Percentiles rank a stretch among this genome's conserved stretches.
These are phyloP conservation scores for Struthidea cinerea DNA, from an alignment of 2,113 vertebrate species.

Conservation along the genomic window DNA sequence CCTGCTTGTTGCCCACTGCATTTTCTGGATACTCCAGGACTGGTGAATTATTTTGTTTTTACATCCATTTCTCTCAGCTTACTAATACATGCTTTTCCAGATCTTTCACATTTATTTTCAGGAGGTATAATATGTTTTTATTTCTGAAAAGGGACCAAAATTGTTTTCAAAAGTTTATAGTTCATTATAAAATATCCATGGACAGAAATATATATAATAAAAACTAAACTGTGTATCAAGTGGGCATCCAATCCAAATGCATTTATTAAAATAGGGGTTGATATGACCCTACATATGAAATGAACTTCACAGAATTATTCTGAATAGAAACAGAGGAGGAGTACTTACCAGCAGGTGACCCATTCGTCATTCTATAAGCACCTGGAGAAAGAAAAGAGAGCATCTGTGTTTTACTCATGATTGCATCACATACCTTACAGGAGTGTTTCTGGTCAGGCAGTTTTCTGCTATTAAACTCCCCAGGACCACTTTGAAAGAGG, in stretches of 20 bases:
- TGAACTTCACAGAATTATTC: not conserved
- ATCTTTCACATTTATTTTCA: not conserved
- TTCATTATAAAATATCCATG: not conserved
- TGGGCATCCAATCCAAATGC: not conserved
- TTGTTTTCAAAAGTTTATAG: not conserved
- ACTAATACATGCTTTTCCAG: not conserved
- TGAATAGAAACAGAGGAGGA: not conserved
- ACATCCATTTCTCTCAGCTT: not conserved
- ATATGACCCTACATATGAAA: not conserved
- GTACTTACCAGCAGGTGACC: not conserved
- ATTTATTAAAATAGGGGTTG: not conserved
- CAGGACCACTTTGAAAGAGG: not conserved
- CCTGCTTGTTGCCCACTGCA: not conserved
- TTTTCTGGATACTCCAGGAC: not conserved
- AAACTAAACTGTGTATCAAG: not conserved
- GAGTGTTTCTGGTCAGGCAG: not conserved
- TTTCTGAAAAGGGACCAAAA: not conserved
- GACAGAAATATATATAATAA: not conserved
- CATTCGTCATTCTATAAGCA: not conserved
- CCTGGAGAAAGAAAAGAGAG: not conserved
- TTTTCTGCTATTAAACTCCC: not conserved
- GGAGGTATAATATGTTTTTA: not conserved
- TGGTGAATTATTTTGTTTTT: not conserved
- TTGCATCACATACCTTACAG: not conserved
- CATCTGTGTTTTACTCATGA: not conserved